A percentile compares a stretch with the other conserved stretches of the same genome.
phyloP scores from a whole-genome alignment of 2,888 invertebrate species.

The Bellardia bayeri region DNA sequence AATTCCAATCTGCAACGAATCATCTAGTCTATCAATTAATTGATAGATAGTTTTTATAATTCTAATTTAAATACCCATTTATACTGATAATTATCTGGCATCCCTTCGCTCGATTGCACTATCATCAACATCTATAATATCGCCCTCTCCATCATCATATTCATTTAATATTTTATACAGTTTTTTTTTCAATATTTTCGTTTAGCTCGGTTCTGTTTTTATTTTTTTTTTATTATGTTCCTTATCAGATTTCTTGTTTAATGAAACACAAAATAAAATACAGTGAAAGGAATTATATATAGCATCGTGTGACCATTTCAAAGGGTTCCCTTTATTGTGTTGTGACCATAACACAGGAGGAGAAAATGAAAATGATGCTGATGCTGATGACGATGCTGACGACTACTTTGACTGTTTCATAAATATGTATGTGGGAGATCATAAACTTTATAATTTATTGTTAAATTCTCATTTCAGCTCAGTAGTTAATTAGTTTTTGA shows the following conservation, averaged over 20 bases:
- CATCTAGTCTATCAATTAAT: no score
- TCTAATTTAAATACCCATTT: not conserved
- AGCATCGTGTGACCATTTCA: constrained; percentile 49
- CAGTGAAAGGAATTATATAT: constrained; percentile 53
- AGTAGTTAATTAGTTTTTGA: constrained; percentile 73
- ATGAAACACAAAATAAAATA: constrained; percentile 65
- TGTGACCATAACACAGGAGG: constrained; percentile 21
- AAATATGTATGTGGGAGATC: constrained; percentile 69
- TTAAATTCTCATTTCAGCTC: constrained; percentile 63
- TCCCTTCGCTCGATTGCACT: not conserved
- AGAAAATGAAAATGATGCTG: constrained; percentile 25
- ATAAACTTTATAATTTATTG: constrained; percentile 73
- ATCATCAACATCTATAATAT: constrained; percentile 52
- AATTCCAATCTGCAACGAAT: no score
- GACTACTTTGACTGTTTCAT: constrained; percentile 59
- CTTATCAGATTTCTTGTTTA: constrained; percentile 71
- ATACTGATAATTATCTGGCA: not conserved
- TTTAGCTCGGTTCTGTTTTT: constrained; percentile 5
- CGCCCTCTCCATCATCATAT: constrained; percentile 51
- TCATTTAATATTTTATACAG: constrained; percentile 51
- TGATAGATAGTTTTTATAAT: no score
- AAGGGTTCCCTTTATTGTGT: constrained; percentile 19
- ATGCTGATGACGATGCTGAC: constrained; percentile 15
- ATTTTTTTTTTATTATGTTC: constrained; percentile 44
- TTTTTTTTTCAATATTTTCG: constrained; percentile 3